These are phyloP conservation scores for Eubasilissa regina DNA, from an alignment of 1,140 invertebrate genomes.

Conservation along the genomic window DNA sequence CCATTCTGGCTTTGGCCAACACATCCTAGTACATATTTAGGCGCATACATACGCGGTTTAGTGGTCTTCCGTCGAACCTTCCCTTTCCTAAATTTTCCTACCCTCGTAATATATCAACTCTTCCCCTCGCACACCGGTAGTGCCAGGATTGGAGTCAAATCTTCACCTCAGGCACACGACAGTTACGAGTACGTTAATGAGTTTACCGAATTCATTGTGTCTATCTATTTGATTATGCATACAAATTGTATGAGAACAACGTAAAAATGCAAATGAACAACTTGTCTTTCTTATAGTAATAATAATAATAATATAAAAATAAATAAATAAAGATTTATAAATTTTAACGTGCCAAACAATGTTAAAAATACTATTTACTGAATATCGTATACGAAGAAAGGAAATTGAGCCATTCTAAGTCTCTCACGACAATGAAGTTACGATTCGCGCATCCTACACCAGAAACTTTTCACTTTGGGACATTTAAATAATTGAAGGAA, in stretches of 20 bases:
- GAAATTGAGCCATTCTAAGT: no score
- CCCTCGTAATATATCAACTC: neutral
- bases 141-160: slow-evolving; percentile 14
- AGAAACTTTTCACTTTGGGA: no score
- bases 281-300: neutral
- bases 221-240: no score
- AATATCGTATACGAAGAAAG: no score
- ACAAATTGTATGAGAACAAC: neutral
- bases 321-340: neutral
- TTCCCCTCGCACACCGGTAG: slow-evolving; percentile 16
- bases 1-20: no score
- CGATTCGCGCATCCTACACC: no score
- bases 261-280: neutral
- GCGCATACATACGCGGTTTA: slow-evolving; percentile 14
- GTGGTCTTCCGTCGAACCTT: slow-evolving; percentile 29
- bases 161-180: neutral
- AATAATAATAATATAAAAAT: neutral
- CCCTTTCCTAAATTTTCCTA: neutral
- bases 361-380: no score
- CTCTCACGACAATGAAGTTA: no score
- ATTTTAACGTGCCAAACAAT: neutral
- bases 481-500: no score
- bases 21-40: no score
- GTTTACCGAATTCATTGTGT: neutral
- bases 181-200: neutral